phyloP scores from a whole-genome alignment of 2,797 vertebrate species.

The Sebastes nivosus region DNA sequence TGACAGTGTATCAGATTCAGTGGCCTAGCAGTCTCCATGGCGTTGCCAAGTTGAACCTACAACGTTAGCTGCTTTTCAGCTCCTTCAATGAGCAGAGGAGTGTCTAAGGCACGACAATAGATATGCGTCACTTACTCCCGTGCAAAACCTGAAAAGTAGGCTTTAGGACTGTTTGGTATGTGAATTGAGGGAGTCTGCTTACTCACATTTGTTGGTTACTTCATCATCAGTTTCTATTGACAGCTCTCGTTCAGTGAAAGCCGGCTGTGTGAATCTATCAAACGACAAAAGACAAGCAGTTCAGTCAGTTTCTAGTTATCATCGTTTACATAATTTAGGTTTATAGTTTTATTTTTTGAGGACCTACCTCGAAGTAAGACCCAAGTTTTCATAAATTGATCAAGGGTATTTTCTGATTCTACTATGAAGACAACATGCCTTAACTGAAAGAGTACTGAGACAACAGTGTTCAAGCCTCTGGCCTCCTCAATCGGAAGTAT shows the following conservation, averaged over 20 bases:
- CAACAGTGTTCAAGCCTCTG: background rate
- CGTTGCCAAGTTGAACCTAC: background rate
- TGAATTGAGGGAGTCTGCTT: constrained; percentile 22
- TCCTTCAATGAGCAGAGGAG: constrained; percentile 58
- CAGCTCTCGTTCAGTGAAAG: background rate
- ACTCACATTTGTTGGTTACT: constrained; percentile 32
- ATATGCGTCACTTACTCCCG: constrained; percentile 71
- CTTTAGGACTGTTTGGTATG: constrained; percentile 62
- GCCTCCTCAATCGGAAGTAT: background rate
- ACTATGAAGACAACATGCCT: background rate
- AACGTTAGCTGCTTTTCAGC: constrained; percentile 60
- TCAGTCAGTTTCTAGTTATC: background rate
- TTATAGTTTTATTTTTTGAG: background rate
- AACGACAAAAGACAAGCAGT: background rate
- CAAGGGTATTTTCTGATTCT: background rate
- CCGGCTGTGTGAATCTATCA: background rate
- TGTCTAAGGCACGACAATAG: constrained; percentile 67
- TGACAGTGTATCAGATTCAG: constrained; percentile 2
- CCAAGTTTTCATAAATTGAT: background rate
- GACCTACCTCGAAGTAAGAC: background rate
- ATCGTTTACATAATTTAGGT: background rate
- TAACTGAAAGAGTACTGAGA: background rate
- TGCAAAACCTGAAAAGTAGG: constrained; percentile 81
- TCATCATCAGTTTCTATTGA: constrained; percentile 36
- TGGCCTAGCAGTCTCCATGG: background rate